Percentiles rank a stretch among this genome's conserved stretches.
phyloP scores from a whole-genome alignment of 2,888 invertebrate species.

The Orchesella flavescens region DNA sequence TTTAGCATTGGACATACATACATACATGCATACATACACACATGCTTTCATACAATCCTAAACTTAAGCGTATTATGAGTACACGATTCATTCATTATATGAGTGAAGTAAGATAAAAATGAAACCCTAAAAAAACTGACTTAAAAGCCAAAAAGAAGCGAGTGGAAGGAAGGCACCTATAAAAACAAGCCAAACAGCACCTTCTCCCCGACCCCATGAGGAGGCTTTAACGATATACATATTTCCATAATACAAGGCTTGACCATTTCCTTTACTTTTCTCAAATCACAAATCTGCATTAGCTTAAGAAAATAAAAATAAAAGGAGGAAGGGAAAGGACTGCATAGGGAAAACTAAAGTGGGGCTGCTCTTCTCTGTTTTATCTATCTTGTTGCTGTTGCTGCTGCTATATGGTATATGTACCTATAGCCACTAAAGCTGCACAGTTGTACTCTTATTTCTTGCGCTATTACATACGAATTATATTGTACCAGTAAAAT shows the following conservation, averaged over 20 bases:
- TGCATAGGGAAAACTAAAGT: background rate
- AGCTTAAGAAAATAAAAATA: slow-evolving; percentile 50
- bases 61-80: no score
- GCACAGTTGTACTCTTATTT: no score
- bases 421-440: no score
- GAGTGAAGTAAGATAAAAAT: background rate
- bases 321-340: background rate
- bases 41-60: no score
- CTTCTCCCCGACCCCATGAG: slow-evolving; percentile 20
- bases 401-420: no score
- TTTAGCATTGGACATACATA: no score
- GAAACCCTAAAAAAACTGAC: background rate
- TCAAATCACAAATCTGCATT: slow-evolving; percentile 53
- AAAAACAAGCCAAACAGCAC: slow-evolving; percentile 16
- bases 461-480: slow-evolving; percentile 26
- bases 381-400: no score
- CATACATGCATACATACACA: no score
- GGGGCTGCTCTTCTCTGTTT: background rate
- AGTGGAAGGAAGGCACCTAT: slow-evolving; percentile 4
- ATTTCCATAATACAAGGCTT: slow-evolving; percentile 42
- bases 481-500: slow-evolving; percentile 38
- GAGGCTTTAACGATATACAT: background rate
- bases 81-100: background rate
- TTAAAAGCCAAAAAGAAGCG: background rate
- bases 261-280: slow-evolving; percentile 44